Evolutionary conservation across 2,113 vertebrate species (phyloP).

Genomic region (Myiopsitta monachus): DNA sequence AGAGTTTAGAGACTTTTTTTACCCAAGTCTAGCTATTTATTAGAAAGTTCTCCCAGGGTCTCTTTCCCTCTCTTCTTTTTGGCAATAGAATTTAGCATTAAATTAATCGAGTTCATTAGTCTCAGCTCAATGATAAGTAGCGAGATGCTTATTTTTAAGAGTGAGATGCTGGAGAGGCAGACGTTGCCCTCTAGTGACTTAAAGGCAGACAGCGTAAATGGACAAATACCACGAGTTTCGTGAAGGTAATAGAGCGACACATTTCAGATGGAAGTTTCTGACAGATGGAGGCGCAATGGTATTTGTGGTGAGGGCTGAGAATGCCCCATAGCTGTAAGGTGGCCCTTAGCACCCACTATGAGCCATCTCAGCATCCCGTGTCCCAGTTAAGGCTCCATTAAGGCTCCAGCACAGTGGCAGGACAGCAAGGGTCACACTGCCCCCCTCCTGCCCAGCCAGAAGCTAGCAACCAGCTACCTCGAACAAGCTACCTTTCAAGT

Average conservation of each 20-base stretch:
- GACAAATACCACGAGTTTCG: neutral
- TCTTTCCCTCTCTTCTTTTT: neutral
- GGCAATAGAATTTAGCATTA: neutral
- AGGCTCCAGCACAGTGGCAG: neutral
- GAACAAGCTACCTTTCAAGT: neutral
- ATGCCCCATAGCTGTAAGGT: neutral
- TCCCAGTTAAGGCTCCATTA: neutral
- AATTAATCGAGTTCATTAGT: neutral
- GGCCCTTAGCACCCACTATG: neutral
- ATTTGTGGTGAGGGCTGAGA: neutral
- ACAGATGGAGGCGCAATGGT: neutral
- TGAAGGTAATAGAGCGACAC: neutral
- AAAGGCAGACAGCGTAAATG: neutral
- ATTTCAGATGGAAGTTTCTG: neutral
- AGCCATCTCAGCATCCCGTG: neutral
- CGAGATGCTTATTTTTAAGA: neutral
- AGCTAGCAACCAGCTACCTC: neutral
- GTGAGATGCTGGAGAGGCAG: neutral
- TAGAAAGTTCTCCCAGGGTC: neutral
- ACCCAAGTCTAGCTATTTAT: neutral
- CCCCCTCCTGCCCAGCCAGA: neutral
- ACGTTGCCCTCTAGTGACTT: slow-evolving; percentile 47
- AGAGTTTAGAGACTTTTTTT: neutral
- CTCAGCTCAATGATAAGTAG: neutral
- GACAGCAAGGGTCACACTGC: neutral